Conservation (phyloP, 2,797 vertebrate genomes). For the Ispidina picta region DNA sequence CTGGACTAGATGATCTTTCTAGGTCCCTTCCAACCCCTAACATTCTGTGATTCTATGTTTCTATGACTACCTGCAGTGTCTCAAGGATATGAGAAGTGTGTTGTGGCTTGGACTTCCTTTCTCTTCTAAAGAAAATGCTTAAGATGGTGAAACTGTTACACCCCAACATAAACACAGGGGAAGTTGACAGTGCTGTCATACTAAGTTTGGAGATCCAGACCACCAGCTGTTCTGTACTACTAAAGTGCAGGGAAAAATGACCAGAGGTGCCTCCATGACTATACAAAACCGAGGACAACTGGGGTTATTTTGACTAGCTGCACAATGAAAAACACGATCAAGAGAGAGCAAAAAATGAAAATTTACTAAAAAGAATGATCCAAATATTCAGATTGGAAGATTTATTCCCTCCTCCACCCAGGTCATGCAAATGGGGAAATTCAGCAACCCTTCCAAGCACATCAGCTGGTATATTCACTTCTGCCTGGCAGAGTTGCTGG, state of each 20-base stretch:
- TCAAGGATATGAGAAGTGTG: not conserved
- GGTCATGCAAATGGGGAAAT: not conserved
- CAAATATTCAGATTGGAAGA: not conserved
- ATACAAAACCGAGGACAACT: not conserved
- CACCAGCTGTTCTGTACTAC: not conserved
- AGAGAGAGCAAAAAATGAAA: not conserved
- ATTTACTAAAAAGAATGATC: not conserved
- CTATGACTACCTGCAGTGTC: not conserved
- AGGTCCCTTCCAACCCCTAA: no score
- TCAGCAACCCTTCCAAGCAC: not conserved
- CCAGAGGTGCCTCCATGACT: not conserved
- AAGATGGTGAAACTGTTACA: not conserved
- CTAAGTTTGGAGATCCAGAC: not conserved
- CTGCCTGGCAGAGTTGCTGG: not conserved
- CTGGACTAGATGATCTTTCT: no score
- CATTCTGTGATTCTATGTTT: no score
- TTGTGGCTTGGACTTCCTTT: not conserved
- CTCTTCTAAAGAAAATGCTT: constrained; percentile 3
- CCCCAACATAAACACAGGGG: not conserved
- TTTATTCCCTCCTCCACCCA: not conserved
- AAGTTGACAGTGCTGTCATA: not conserved
- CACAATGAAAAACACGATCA: not conserved
- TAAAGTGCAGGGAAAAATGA: not conserved
- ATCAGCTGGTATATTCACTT: not conserved
- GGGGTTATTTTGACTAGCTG: not conserved